Evolutionary conservation across 2,888 invertebrate species (phyloP).

Genomic region (Coecobrya sp.): DNA sequence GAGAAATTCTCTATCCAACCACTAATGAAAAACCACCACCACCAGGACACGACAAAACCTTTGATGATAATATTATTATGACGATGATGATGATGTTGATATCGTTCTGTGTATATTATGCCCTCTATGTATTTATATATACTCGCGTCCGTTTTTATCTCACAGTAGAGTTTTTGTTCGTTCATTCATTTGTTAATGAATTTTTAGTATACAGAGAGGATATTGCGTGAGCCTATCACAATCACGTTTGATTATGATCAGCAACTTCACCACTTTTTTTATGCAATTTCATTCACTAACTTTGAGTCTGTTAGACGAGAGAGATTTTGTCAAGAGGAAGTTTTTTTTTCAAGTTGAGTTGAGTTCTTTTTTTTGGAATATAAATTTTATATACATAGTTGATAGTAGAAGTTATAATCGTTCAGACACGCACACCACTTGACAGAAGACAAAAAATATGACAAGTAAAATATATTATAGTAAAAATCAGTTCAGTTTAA

Average conservation of each 20-base stretch:
- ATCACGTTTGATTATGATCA: conserved; percentile 68
- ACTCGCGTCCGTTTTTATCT: conserved; percentile 57
- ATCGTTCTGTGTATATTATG: conserved; percentile 35
- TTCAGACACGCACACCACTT: conserved; percentile 68
- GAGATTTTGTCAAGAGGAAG: conserved; percentile 46
- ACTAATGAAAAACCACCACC: conserved; percentile 65
- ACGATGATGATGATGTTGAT: background rate
- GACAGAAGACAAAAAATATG: conserved; percentile 54
- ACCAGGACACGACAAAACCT: conserved; percentile 60
- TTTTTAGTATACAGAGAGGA: conserved; percentile 48
- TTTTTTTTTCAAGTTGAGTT: conserved; percentile 62
- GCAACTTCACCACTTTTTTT: conserved; percentile 66
- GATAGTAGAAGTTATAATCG: conserved; percentile 17
- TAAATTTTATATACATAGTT: background rate
- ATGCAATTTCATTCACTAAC: conserved; percentile 20
- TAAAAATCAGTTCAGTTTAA: conserved; percentile 56
- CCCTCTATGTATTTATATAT: background rate
- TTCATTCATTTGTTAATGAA: conserved; percentile 66
- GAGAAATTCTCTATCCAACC: conserved; percentile 62
- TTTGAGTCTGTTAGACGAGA: conserved; percentile 29
- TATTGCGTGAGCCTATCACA: conserved; percentile 64
- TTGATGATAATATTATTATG: conserved; percentile 48
- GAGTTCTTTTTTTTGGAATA: background rate
- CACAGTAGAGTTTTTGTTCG: conserved; percentile 31
- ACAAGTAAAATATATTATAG: conserved; percentile 64